Percentiles rank a stretch among this genome's conserved stretches.
These are phyloP conservation scores for Microtus ochrogaster DNA, from an alignment of 2,113 vertebrate species.

Conservation along the genomic window DNA sequence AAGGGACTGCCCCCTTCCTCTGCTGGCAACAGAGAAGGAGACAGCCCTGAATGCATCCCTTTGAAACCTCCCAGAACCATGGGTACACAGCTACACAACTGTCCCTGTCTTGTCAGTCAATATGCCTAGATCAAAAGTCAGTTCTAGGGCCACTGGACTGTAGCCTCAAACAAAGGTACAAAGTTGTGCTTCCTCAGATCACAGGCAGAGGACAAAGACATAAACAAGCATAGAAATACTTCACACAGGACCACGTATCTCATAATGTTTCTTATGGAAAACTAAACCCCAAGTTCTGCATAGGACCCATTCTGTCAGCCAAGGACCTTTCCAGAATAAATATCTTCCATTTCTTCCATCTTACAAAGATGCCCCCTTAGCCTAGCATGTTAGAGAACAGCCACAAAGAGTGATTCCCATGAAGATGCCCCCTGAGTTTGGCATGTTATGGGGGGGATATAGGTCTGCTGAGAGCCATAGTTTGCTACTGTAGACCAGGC, in stretches of 20 bases:
- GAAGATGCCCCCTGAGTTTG: background rate
- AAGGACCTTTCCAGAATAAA: background rate
- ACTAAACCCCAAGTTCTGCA: background rate
- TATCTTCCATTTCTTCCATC: background rate
- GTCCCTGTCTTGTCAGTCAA: background rate
- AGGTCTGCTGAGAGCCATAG: background rate
- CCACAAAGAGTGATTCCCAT: no score
- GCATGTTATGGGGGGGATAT: background rate
- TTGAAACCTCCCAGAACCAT: background rate
- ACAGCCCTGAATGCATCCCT: no score
- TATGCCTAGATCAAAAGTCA: background rate
- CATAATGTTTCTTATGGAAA: background rate
- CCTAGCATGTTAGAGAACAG: no score
- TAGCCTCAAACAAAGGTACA: background rate
- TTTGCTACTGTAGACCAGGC: background rate
- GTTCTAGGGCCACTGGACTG: background rate
- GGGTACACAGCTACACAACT: background rate
- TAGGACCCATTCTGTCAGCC: background rate
- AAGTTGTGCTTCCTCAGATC: background rate
- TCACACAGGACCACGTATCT: background rate
- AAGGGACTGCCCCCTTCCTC: background rate
- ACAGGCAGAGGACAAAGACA: background rate
- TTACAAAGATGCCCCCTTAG: no score
- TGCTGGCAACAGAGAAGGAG: background rate
- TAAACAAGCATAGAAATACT: background rate